Percentiles rank a stretch among this genome's conserved stretches.
Evolutionary conservation across 2,797 vertebrate genomes (phyloP).

Genomic region (Fringilla coelebs): DNA sequence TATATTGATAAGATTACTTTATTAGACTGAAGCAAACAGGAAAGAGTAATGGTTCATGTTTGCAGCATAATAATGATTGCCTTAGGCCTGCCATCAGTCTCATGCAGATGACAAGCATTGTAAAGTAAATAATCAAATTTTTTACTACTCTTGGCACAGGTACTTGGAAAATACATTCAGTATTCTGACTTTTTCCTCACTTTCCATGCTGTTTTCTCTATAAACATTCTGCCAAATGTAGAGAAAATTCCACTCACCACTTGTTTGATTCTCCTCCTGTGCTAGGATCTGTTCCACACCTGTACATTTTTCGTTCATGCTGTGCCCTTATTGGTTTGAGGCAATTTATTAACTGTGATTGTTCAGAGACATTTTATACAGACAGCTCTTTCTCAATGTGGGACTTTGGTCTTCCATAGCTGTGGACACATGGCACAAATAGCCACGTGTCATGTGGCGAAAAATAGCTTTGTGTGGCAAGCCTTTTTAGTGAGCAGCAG

Average conservation of each 20-base stretch:
- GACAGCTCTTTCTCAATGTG: neutral
- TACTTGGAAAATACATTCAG: conserved; percentile 56
- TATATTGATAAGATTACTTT: neutral
- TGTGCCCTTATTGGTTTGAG: neutral
- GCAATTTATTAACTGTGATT: conserved; percentile 42
- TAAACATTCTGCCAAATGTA: conserved; percentile 50
- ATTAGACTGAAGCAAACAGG: neutral
- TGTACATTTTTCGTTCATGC: neutral
- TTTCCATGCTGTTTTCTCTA: conserved; percentile 52
- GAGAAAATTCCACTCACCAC: conserved; percentile 41
- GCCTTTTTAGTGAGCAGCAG: neutral
- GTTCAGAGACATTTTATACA: neutral
- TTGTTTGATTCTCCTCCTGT: neutral
- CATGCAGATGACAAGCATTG: conserved; percentile 31
- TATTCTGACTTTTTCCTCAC: conserved; percentile 33
- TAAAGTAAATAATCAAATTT: conserved; percentile 61
- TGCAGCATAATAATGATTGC: neutral
- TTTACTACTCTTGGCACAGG: conserved; percentile 61
- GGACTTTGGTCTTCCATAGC: neutral
- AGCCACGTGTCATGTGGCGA: too few relatives aligned
- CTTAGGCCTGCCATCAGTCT: neutral
- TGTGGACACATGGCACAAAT: neutral
- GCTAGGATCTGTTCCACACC: neutral
- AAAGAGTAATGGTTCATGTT: neutral
- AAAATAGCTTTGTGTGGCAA: neutral